Evolutionary conservation across 2,888 invertebrate genomes (phyloP).

Genomic region (Athripsodes cinereus): DNA sequence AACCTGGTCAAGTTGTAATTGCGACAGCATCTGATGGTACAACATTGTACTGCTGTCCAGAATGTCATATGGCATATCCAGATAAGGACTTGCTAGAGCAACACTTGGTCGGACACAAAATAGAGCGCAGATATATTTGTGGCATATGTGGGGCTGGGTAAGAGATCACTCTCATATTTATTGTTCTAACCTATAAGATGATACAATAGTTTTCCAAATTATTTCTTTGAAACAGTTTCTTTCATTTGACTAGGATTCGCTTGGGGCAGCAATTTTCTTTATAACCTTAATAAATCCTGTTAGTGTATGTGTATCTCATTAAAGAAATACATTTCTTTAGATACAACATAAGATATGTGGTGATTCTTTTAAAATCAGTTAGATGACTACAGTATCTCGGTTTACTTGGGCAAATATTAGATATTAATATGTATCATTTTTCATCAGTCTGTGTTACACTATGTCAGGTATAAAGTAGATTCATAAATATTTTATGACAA

Average conservation of each 20-base stretch:
- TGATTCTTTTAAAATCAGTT: too few species aligned
- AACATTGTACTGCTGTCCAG: constrained; percentile 71
- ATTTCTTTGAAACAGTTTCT: too few species aligned
- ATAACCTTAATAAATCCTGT: background rate
- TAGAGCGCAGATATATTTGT: constrained; percentile 71
- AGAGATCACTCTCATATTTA: constrained; percentile 26
- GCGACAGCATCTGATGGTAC: constrained; percentile 70
- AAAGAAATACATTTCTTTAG: background rate
- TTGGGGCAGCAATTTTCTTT: too few species aligned
- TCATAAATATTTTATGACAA: too few species aligned
- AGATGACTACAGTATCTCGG: too few species aligned
- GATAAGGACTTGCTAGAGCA: constrained; percentile 74
- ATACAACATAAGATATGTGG: too few species aligned
- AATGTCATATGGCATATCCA: constrained; percentile 76
- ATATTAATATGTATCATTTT: too few species aligned
- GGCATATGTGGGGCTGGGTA: constrained; percentile 72
- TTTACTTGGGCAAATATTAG: too few species aligned
- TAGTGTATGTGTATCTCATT: background rate
- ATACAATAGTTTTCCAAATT: too few species aligned
- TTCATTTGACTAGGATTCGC: too few species aligned
- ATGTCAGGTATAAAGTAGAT: too few species aligned
- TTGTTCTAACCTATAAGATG: too few species aligned
- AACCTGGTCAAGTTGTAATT: constrained; percentile 73
- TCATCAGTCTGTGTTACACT: background rate
- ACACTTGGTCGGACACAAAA: constrained; percentile 71